Evolutionary conservation across 1,140 invertebrate genomes (phyloP), one percentile per base, ranked within the genome.

Genomic region (Andrena cerasifolii): DNA sequence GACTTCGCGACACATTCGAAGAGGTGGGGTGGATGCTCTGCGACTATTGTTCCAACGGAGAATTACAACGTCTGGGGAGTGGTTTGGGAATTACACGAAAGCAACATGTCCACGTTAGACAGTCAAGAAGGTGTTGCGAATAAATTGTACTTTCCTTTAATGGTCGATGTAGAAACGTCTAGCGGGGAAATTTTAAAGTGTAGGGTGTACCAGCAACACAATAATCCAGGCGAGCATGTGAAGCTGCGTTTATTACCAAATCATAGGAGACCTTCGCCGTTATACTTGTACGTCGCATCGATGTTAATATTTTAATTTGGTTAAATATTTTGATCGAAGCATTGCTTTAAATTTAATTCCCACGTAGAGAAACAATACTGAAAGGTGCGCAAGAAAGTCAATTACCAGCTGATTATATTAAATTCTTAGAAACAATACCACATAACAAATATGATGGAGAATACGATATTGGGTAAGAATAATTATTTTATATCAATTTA

Each of bases 91-190:
- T 90, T 98, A 66, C 89, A 95, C 80, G 92, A 93, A 21, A 89
- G 89, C 45, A 94, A 98, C 86, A 91, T 95, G 86, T 79, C 90
- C 5, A 90, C 93, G 86, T 92, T 98, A 61, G 96, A 97, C 88
- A 91, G 90, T 72, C 96, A 97, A 93, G 96, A 97, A 94, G 95
- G 95, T 70, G 96, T 97, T 2, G 90, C 94, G 33, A 87, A 94
- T 28, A 94, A 95, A 51, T 93, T 96, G 75, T 97, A 97, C 87
- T 94, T 94, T 88, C 91, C 94, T 33, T 90, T 96, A 79, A 91
- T 93, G 54, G 94, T 96, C 3, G 90, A 94, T 36, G 91, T 97
- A 28, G 79, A 92, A 62, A 94, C 93, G 21, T 83, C 89, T 2
- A 88, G 91, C 68, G 95, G 94, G 3, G 81, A 88, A 43, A 90